Evolutionary conservation across 35 echinoderm and acorn worm species (phyloP).

Genomic region (Diadema setosum): DNA sequence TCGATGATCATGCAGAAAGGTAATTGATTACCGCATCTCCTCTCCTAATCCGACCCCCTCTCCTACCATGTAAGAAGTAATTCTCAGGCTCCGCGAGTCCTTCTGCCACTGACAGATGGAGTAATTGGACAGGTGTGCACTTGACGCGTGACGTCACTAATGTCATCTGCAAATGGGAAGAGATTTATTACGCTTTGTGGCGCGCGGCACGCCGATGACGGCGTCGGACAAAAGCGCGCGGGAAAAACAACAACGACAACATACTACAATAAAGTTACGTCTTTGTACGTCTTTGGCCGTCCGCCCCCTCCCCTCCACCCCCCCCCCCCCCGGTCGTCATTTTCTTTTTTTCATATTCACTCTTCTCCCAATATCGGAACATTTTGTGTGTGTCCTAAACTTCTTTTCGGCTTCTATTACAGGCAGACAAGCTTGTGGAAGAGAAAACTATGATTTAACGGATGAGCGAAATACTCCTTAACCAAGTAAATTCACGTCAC

Average conservation of each 20-base stretch:
- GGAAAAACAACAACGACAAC: not conserved
- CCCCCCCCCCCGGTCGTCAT: not conserved
- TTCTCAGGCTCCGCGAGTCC: no score
- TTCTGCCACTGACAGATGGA: not conserved
- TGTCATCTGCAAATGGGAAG: slow-evolving; percentile 6
- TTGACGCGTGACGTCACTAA: not conserved
- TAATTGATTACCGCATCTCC: not conserved
- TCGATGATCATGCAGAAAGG: no score
- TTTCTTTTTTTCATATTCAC: not conserved
- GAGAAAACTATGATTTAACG: no score
- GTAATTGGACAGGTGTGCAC: slow-evolving; percentile 3
- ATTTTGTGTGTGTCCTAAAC: not conserved
- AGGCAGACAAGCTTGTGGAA: no score
- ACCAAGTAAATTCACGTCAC: not conserved
- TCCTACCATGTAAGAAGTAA: no score
- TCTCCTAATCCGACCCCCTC: not conserved
- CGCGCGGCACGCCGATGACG: not conserved
- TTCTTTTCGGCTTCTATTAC: no score
- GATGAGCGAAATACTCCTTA: not conserved
- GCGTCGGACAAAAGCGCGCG: not conserved
- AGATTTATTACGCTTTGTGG: slow-evolving; percentile 26
- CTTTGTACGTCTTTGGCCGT: not conserved
- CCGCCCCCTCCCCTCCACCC: not conserved
- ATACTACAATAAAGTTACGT: not conserved
- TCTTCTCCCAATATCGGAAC: not conserved